A percentile compares a stretch with the other conserved stretches of the same genome.
Evolutionary conservation across 2,113 vertebrate species (phyloP).

Genomic region (Mus musculus): DNA sequence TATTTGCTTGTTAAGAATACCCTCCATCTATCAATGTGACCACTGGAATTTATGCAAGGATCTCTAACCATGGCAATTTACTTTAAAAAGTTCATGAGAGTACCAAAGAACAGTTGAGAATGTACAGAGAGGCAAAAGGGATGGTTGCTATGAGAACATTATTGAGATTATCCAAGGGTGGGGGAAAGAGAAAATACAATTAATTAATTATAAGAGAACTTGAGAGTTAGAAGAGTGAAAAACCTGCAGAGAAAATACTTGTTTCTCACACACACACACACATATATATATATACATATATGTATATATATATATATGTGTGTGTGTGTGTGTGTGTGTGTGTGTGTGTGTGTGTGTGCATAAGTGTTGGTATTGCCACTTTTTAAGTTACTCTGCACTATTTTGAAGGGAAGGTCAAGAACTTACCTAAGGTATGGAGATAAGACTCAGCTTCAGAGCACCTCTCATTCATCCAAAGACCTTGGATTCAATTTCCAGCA

Average conservation of each 20-base stretch:
- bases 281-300: no score
- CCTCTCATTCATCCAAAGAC: not conserved
- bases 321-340: no score
- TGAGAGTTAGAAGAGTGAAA: not conserved
- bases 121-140: not conserved
- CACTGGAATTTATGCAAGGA: not conserved
- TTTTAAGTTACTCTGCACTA: not conserved
- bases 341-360: no score
- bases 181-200: not conserved
- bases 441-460: not conserved
- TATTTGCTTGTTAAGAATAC: not conserved
- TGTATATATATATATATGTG: no score
- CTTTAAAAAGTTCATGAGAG: not conserved
- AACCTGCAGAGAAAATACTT: not conserved
- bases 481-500: not conserved
- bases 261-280: no score
- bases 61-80: constrained; percentile 13
- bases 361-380: not conserved
- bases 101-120: not conserved
- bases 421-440: not conserved
- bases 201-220: constrained; percentile 22
- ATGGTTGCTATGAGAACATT: not conserved
- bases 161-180: not conserved
- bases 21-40: not conserved
- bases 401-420: constrained; percentile 33